Evolutionary conservation across 1,140 invertebrate species (phyloP).

Genomic region (Rhagoletis zephyria): DNA sequence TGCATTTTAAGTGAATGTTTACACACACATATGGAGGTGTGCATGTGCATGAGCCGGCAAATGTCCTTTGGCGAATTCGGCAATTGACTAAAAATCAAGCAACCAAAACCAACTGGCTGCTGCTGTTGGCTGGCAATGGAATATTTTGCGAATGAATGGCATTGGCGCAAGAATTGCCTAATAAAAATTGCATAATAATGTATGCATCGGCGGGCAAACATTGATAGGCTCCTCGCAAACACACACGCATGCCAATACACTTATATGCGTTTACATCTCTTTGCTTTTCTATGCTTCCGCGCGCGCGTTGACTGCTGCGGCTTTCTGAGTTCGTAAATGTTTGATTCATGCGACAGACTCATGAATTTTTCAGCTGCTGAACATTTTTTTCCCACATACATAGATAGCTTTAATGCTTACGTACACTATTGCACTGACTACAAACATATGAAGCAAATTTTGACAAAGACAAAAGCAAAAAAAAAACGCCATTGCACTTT

Average conservation of each 20-base stretch:
- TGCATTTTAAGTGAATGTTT: constrained; percentile 20
- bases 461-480: not conserved
- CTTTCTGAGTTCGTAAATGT: constrained; percentile 31
- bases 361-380: constrained; percentile 31
- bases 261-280: not conserved
- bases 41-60: not conserved
- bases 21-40: not conserved
- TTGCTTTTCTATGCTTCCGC: constrained; percentile 7
- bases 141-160: constrained; percentile 42
- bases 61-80: constrained; percentile 39
- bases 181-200: constrained; percentile 49
- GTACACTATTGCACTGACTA: too few relatives aligned
- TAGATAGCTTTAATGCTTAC: too few relatives aligned
- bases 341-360: constrained; percentile 51
- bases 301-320: constrained; percentile 46
- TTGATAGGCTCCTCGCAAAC: constrained; percentile 13
- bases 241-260: not conserved
- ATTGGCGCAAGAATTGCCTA: constrained; percentile 37
- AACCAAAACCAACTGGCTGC: not conserved
- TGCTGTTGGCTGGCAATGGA: not conserved
- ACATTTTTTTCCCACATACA: constrained; percentile 1
- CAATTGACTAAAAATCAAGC: constrained; percentile 36
- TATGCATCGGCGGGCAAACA: constrained; percentile 40
- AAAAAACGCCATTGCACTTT: constrained; percentile 14
- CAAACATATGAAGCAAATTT: not conserved